A percentile compares a stretch with the other conserved stretches of the same genome.
Conservation (phyloP, 2,888 invertebrate genomes). For the Nephrotoma appendiculata region DNA sequence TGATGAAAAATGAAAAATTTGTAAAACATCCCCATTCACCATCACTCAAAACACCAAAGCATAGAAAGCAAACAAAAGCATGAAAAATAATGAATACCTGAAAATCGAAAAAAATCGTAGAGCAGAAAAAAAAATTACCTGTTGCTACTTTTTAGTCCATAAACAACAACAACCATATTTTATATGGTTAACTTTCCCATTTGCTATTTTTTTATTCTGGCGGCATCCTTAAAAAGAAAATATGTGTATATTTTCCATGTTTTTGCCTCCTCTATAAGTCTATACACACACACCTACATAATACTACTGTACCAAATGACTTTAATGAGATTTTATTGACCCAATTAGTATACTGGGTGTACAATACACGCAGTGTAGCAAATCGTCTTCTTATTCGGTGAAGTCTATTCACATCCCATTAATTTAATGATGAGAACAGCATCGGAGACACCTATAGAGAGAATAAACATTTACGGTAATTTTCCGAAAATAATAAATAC, state of each 20-base stretch:
- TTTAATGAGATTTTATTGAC: background rate
- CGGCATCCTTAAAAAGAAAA: background rate
- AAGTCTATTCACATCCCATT: background rate
- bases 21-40: background rate
- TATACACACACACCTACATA: background rate
- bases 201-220: background rate
- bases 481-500: background rate
- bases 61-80: background rate
- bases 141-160: background rate
- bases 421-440: background rate
- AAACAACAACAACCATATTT: background rate
- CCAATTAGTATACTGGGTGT: background rate
- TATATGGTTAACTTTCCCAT: background rate
- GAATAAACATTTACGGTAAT: background rate
- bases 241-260: background rate
- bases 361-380: background rate
- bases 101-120: background rate
- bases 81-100: background rate
- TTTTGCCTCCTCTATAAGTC: background rate
- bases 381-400: background rate
- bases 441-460: background rate
- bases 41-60: background rate
- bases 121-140: background rate
- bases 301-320: background rate
- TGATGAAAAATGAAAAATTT: background rate